Base-by-base conservation (phyloP, 2,113 vertebrate species). In the Cygnus atratus region DNA sequence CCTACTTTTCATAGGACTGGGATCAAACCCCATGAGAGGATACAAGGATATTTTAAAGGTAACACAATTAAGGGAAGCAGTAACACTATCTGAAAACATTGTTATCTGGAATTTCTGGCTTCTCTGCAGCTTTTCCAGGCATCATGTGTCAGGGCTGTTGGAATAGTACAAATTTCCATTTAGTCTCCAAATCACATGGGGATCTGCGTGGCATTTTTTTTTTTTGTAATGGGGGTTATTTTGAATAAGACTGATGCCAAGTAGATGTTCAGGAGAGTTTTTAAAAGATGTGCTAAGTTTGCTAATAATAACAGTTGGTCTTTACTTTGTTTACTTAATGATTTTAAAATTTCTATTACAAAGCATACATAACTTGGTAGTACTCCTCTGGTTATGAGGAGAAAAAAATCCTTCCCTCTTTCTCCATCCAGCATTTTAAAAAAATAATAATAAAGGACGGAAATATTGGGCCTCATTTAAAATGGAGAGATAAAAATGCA, bases 41-140 rank as follows among this genome's bases (percentile, higher is more conserved):
- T 83, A 67, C 25, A 77, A 77, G n/a, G 33, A 22, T 88, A 88
- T 86, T 93, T 78, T 91, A 92, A 83, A 52, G 43, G 75, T 86
- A 95, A 84, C 57, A 84, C 66, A 87, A 76, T 87, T 74, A 91
- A 86, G 90, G 90, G 66, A 88, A 97, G 76, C 93, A 96, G 88
- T 93, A 95, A 76, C 41, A 21, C 94, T 91, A 88, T 95, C 84
- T 88, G 88, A 76, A 93, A 95, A 72, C 58, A 16, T 80, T 80
- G 22, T 84, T 95, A 91, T 71, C 57, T 96, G 70, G 77, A 89
- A 84, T 93, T 95, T 92, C 84, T 95, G 77, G 76, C 43, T 88
- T 92, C 72, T 93, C 62, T 2, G 0, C 75, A 77, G 83, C 46
- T 88, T 95, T 94, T 89, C 73, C 70, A 88, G 78, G 75, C 48